Conservation (phyloP, 1,140 invertebrate species). For the Drosophila pectinifera region DNA sequence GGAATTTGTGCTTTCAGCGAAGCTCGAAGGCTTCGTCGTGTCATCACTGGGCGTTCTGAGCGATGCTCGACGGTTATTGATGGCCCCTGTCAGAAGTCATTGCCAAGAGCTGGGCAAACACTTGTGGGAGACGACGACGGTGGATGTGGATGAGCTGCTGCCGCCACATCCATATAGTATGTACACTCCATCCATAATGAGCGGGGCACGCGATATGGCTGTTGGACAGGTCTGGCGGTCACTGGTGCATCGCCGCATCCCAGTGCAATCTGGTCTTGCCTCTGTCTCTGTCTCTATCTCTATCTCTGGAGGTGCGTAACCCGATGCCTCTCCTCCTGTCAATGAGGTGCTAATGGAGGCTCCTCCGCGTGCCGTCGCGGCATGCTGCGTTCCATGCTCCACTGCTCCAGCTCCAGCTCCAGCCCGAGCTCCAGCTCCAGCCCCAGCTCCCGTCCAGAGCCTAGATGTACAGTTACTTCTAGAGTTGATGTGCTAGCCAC, state of each 20-base stretch:
- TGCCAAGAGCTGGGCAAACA: constrained; percentile 56
- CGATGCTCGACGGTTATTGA: constrained; percentile 51
- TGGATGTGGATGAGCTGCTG: constrained; percentile 8
- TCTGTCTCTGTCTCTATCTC: no score
- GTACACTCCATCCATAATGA: constrained; percentile 42
- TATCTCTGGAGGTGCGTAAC: constrained; percentile 49
- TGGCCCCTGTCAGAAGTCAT: constrained; percentile 63
- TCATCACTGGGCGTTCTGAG: constrained; percentile 47
- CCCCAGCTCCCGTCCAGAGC: constrained; percentile 29
- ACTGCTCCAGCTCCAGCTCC: constrained; percentile 7
- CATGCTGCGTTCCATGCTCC: constrained; percentile 44
- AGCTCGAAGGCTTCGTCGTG: constrained; percentile 24
- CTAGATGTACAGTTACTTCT: constrained; percentile 62
- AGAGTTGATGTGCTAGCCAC: constrained; percentile 20
- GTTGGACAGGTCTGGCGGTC: constrained; percentile 24
- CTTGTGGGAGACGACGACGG: constrained; percentile 23
- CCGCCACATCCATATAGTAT: not conserved
- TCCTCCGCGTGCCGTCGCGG: constrained; percentile 30
- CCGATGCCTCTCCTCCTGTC: constrained; percentile 53
- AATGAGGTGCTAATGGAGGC: constrained; percentile 76
- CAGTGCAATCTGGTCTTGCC: constrained; percentile 28
- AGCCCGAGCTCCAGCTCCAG: constrained; percentile 6
- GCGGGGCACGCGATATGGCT: constrained; percentile 63
- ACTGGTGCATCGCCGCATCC: constrained; percentile 62
- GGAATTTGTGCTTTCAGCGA: constrained; percentile 22